phyloP scores from a whole-genome alignment of 2,888 invertebrate genomes.

The Pteria penguin region DNA sequence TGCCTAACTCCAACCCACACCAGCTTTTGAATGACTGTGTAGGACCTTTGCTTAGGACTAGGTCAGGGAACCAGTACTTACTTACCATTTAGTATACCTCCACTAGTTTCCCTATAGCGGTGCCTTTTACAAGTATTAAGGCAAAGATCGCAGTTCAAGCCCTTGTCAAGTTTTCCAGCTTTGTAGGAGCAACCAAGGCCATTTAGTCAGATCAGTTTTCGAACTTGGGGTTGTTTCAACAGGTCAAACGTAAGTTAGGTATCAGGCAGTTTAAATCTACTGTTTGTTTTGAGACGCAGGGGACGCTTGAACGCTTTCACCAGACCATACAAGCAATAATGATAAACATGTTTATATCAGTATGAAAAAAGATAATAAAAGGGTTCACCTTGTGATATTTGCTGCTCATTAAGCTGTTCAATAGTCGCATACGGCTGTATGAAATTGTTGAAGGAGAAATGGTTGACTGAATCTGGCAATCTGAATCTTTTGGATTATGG shows the following conservation, averaged over 20 bases:
- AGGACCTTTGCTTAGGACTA: constrained; percentile 45
- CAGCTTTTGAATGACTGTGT: constrained; percentile 49
- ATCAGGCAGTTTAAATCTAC: constrained; percentile 42
- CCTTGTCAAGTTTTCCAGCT: too few relatives aligned
- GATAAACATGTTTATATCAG: constrained; percentile 5
- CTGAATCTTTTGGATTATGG: constrained; percentile 40
- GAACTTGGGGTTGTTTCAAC: constrained; percentile 47
- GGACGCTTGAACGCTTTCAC: constrained; percentile 46
- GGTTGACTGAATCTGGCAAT: not conserved
- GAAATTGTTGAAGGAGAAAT: too few relatives aligned
- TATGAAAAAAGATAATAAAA: constrained; percentile 33
- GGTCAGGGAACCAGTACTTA: constrained; percentile 33
- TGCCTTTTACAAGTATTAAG: constrained; percentile 56
- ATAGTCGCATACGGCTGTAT: too few relatives aligned
- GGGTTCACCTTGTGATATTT: constrained; percentile 43
- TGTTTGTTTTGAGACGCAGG: constrained; percentile 46
- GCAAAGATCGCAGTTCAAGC: constrained; percentile 43
- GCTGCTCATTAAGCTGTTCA: constrained; percentile 44
- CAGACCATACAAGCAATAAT: constrained; percentile 44
- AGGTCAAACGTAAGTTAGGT: constrained; percentile 42
- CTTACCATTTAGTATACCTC: constrained; percentile 44
- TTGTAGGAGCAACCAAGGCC: constrained; percentile 43
- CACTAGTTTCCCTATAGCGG: constrained; percentile 51
- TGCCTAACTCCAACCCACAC: constrained; percentile 37
- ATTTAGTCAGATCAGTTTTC: constrained; percentile 48